Conservation (phyloP, 2,797 vertebrate genomes). For the Hephaestus fuliginosus region DNA sequence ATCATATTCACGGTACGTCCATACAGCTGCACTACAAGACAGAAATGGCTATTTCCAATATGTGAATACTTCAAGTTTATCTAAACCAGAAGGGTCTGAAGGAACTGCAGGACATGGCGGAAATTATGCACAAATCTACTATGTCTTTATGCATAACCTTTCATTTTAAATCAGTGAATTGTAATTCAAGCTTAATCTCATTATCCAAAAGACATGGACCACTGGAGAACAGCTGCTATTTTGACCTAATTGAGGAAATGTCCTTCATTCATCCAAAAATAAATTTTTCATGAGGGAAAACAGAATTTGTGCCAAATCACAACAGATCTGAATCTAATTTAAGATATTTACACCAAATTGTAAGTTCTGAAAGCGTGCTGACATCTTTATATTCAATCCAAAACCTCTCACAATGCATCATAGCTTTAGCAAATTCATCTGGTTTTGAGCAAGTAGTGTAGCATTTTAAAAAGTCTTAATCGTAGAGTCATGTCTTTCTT, state of each 20-base stretch:
- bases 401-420: background rate
- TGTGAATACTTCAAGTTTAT: constrained; percentile 17
- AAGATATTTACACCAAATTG: constrained; percentile 3
- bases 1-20: background rate
- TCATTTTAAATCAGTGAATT: constrained; percentile 7
- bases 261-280: background rate
- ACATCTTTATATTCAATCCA: background rate
- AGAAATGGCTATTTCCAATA: constrained; percentile 9
- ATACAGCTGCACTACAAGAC: background rate
- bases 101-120: background rate
- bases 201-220: background rate
- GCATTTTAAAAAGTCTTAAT: background rate
- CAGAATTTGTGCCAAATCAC: background rate
- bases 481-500: no score
- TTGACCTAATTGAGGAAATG: constrained; percentile 9
- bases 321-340: constrained; percentile 3
- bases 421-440: background rate
- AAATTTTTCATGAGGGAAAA: background rate
- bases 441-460: background rate
- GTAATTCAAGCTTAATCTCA: background rate
- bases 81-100: constrained; percentile 5
- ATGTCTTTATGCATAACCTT: background rate
- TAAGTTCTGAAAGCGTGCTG: background rate
- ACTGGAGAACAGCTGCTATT: background rate
- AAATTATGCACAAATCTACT: background rate